Evolutionary conservation across 2,888 invertebrate species (phyloP).

Genomic region (Hirtodrosophila duncani): DNA sequence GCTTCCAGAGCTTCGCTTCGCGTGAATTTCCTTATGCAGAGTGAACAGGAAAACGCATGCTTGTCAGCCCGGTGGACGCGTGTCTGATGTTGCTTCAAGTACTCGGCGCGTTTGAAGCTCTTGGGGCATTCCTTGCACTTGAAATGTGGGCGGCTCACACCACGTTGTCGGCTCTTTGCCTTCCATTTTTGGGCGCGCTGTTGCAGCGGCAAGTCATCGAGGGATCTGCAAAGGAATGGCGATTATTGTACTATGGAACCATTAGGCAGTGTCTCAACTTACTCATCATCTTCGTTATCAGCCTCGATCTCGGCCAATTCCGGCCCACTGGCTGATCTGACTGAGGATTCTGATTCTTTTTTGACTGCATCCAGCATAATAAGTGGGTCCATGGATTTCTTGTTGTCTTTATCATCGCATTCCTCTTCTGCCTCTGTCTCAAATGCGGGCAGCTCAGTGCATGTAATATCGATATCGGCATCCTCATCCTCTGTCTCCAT

Average conservation of each 20-base stretch:
- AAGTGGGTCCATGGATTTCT: constrained; percentile 43
- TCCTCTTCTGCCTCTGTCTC: constrained; percentile 19
- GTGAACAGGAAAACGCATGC: constrained; percentile 66
- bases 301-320: constrained; percentile 14
- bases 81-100: constrained; percentile 65
- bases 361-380: constrained; percentile 51
- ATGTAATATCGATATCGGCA: constrained; percentile 30
- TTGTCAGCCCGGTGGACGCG: constrained; percentile 55
- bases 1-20: constrained; percentile 63
- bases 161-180: constrained; percentile 6
- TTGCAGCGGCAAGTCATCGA: constrained; percentile 48
- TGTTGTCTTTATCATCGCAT: constrained; percentile 19
- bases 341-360: constrained; percentile 25
- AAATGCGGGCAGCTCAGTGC: constrained; percentile 44
- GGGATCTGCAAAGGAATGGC: constrained; percentile 29
- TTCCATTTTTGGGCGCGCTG: constrained; percentile 45
- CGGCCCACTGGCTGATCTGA: background rate
- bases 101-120: constrained; percentile 67
- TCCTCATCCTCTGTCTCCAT: constrained; percentile 58
- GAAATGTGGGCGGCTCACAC: constrained; percentile 38
- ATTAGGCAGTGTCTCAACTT: background rate
- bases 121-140: constrained; percentile 69
- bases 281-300: constrained; percentile 49
- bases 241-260: background rate
- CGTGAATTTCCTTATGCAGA: constrained; percentile 62